Evolutionary conservation across 2,113 vertebrate genomes (phyloP).

Genomic region (Corythoichthys haematopterus): DNA sequence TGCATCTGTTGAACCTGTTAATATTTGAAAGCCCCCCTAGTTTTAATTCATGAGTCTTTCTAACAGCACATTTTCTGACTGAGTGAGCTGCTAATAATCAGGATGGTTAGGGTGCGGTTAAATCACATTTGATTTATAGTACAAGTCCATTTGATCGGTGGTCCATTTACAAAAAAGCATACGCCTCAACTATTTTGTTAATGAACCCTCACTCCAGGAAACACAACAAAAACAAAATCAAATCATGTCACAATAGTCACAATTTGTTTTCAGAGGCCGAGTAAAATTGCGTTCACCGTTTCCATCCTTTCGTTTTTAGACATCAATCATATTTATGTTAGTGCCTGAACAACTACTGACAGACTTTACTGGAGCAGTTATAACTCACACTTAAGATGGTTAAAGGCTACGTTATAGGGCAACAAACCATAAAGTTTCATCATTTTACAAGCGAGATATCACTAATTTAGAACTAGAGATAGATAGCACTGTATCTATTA

Average conservation of each 20-base stretch:
- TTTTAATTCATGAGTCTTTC: constrained; percentile 4
- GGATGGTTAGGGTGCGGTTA: neutral
- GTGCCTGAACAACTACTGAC: neutral
- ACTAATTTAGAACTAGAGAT: constrained; percentile 14
- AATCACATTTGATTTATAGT: constrained; percentile 7
- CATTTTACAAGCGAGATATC: constrained; percentile 7
- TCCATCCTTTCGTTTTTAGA: neutral
- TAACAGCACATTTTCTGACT: constrained; percentile 11
- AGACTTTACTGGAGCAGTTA: constrained; percentile 2
- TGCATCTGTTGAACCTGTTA: constrained; percentile 6
- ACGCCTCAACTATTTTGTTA: neutral
- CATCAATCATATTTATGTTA: neutral
- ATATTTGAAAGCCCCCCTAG: neutral
- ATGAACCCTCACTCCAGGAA: neutral
- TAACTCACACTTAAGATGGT: constrained; percentile 12
- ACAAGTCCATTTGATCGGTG: constrained; percentile 1
- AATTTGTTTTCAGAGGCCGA: neutral
- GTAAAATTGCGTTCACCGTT: neutral
- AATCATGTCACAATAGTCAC: neutral
- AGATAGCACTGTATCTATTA: neutral
- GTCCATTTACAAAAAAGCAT: neutral
- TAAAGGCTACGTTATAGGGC: constrained; percentile 34
- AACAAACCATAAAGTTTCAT: constrained; percentile 12
- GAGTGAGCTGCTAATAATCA: constrained; percentile 5
- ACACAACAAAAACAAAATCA: neutral